These are phyloP conservation scores for Smittia sp. DNA, from an alignment of 2,888 invertebrate species.

Conservation along the genomic window DNA sequence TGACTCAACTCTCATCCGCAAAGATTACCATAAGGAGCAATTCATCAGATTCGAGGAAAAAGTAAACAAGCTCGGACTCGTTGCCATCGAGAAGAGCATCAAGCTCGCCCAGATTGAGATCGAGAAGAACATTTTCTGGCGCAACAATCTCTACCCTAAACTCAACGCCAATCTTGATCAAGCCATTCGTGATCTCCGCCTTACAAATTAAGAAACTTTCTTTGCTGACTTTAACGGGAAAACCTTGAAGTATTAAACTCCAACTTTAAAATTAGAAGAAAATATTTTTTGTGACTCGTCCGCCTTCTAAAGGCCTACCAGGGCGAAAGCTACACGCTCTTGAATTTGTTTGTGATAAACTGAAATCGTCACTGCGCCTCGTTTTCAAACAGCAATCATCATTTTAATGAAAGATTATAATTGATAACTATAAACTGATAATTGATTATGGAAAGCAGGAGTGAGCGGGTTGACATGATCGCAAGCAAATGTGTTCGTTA, in stretches of 20 bases:
- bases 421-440: too few relatives aligned
- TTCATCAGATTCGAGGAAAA: conserved; percentile 49
- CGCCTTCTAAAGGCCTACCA: not conserved
- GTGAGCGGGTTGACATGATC: not conserved
- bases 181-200: conserved; percentile 14
- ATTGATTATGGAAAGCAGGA: not conserved
- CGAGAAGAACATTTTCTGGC: conserved; percentile 53
- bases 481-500: not conserved
- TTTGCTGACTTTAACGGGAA: not conserved
- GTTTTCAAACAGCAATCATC: not conserved
- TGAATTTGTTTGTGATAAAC: not conserved
- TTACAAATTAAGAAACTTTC: conserved; percentile 8
- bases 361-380: not conserved
- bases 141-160: conserved; percentile 42
- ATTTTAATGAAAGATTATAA: too few relatives aligned
- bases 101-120: conserved; percentile 52
- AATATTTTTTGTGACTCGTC: too few relatives aligned
- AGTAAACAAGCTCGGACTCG: conserved; percentile 49
- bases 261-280: not conserved
- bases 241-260: conserved; percentile 11
- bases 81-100: conserved; percentile 50
- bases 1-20: too few relatives aligned
- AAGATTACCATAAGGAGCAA: conserved; percentile 52
- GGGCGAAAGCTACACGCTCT: not conserved
- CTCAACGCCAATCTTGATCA: conserved; percentile 22